Evolutionary conservation across 2,797 vertebrate genomes (phyloP), one percentile per base, ranked within the genome.

Genomic region (Cichlasoma orientale): DNA sequence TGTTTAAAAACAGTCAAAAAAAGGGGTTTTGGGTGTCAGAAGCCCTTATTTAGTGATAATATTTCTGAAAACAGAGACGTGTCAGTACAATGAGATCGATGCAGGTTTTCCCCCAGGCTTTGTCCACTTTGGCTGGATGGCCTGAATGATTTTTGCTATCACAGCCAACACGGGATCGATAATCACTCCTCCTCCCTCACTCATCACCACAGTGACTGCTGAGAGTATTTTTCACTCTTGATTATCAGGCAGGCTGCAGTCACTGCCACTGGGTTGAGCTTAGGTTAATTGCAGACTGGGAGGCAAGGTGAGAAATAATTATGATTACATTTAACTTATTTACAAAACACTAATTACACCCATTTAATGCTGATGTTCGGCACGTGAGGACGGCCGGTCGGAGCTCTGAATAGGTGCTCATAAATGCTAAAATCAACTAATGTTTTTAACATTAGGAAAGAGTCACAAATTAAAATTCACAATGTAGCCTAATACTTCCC

Each of bases 121-220:
- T 56, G 79, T 89, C 85, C 90, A 85, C 88, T 88, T 84, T 12
- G 36, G 38, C 69, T 86, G 85, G 78, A 89, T 79, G 81, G 75
- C 31, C 56, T 33, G 38, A 90, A 92, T 83, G 88, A 94, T 90
- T 92, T 92, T 54, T 90, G 83, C 85, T 79, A 90, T 86, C 85
- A 75, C 84, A 59, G 83, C 85, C 80, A 47, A 8, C 69, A 4
- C 33, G 11, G 19, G 82, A 92, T 94, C 91, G 25, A 93, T 94
- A 84, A 84, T 58, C 78, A 27, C 55, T 77, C 78, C 50, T 80
- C 75, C 69, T 66, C 77, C 70, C 75, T 70, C 71, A 2, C 72
- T 77, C 82, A 72, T 82, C 82, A 78, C 57, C 36, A 0, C 72
- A 12, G 78, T 18, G 5, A 56, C 78, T 31, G 57, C 7, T 25